Conservation (phyloP, 30 jellyfish, hydroid and myxozoan genomes). For the Turritopsis dohrnii region DNA sequence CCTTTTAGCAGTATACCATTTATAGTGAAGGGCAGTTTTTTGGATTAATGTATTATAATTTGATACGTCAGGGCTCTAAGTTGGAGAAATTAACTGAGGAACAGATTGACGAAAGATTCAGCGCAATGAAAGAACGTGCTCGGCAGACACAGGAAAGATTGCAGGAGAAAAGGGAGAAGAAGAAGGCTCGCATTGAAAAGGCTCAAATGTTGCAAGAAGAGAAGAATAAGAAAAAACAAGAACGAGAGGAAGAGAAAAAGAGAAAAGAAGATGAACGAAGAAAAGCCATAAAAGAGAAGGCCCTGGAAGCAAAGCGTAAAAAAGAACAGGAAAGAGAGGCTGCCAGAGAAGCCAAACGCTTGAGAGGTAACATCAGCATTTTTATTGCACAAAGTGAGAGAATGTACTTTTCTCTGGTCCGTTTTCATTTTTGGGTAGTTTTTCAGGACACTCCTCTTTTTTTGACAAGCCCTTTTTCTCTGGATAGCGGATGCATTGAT, state of each 20-base stretch:
- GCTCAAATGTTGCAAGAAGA: conserved; percentile 13
- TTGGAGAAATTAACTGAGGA: conserved; percentile 71
- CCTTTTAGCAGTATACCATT: background rate
- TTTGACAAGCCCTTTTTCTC: background rate
- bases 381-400: no score
- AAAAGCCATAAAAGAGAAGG: conserved; percentile 53
- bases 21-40: background rate
- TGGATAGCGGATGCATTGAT: background rate
- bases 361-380: conserved; percentile 14
- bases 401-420: no score
- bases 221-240: conserved; percentile 15
- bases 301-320: conserved; percentile 47
- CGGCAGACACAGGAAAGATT: conserved; percentile 42
- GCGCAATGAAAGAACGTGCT: conserved; percentile 54
- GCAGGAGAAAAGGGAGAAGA: conserved; percentile 56
- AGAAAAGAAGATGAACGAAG: conserved; percentile 27
- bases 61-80: conserved; percentile 54
- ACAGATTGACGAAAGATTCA: conserved; percentile 55
- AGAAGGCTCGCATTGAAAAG: conserved; percentile 41
- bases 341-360: conserved; percentile 32
- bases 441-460: background rate
- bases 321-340: conserved; percentile 36
- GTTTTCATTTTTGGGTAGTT: no score
- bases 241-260: background rate
- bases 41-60: background rate